Conservation (phyloP, 2,113 vertebrate genomes). For the Salvelinus fontinalis region DNA sequence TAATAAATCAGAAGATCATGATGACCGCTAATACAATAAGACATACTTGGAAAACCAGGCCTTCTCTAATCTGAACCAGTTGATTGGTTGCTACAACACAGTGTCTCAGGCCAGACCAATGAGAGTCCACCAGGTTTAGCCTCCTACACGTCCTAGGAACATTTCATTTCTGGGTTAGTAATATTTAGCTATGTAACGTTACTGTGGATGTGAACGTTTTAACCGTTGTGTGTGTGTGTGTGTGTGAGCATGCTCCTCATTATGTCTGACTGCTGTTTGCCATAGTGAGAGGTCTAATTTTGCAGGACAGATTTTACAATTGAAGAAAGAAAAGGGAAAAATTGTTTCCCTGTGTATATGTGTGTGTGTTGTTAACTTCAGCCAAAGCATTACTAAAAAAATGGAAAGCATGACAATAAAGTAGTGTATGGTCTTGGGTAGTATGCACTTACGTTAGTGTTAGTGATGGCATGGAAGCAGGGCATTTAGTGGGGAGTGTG, state of each 20-base stretch:
- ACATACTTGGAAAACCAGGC: slow-evolving; percentile 54
- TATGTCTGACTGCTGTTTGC: slow-evolving; percentile 2
- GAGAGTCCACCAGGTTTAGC: slow-evolving; percentile 26
- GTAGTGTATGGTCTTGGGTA: too few species aligned
- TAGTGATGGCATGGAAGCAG: too few species aligned
- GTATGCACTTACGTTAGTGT: too few species aligned
- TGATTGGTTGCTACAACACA: slow-evolving; percentile 60
- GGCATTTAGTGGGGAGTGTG: too few species aligned
- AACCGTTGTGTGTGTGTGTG: slow-evolving; percentile 1
- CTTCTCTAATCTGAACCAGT: slow-evolving; percentile 64
- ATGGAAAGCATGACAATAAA: too few species aligned
- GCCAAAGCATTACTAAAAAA: too few species aligned
- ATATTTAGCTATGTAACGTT: slow-evolving; percentile 44
- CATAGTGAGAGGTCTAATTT: slow-evolving; percentile 5
- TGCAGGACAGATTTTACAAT: slow-evolving; percentile 20
- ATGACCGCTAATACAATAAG: slow-evolving; percentile 56
- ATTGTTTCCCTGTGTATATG: background rate
- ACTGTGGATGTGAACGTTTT: slow-evolving; percentile 19
- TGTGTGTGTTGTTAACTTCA: background rate
- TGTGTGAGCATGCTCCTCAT: background rate
- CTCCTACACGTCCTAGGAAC: slow-evolving; percentile 25
- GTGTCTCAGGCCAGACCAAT: slow-evolving; percentile 28
- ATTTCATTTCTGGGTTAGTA: slow-evolving; percentile 39
- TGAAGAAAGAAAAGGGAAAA: background rate
- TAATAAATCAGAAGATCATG: slow-evolving; percentile 51